Evolutionary conservation across 2,797 vertebrate species (phyloP), one percentile per base, ranked within the genome.

Genomic region (Anguilla marmorata): DNA sequence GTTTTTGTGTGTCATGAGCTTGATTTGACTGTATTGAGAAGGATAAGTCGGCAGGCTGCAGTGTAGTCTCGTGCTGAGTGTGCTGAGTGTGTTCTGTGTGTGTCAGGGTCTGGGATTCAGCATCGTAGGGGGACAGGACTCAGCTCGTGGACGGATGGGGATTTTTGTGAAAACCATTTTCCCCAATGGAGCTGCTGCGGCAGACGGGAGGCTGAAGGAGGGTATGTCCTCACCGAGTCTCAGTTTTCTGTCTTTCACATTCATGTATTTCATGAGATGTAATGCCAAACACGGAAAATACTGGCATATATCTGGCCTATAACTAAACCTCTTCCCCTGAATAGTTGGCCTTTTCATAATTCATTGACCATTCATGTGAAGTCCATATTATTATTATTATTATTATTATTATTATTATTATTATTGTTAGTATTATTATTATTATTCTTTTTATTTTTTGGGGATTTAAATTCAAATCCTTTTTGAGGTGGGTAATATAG

Each of bases 81-180:
- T 37, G 33, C 21, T 45, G 19, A 16, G 2, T 79, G 82, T 85
- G 30, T 85, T 19, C 27, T 52, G 58, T 84, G 83, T 88, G 66
- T 2, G 6, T 48, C 37, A 99, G 98, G 98, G 98, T 60, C 96
- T 99, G 48, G 98, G 98, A 58, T 99, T 99, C 94, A 99, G 98
- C 89, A 98, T 99, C 87, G 98, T 99, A 80, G 98, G 98, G 79
- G 98, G 98, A 37, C 98, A 98, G 89, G 98, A 99, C 95, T 99
- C 98, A 86, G 97, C 98, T 84, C 96, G 98, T 0, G 98, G 98
- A 85, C 96, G 97, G 90, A 99, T 99, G 98, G 98, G 98, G 16
- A 99, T 99, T 94, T 99, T 99, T 88, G 98, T 99, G 90, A 99
- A 99, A 94, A 99, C 98, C 0, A 99, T 99, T 94, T 99, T 99